phyloP scores from a whole-genome alignment of 2,888 invertebrate genomes.

The Thymelicus lineola region DNA sequence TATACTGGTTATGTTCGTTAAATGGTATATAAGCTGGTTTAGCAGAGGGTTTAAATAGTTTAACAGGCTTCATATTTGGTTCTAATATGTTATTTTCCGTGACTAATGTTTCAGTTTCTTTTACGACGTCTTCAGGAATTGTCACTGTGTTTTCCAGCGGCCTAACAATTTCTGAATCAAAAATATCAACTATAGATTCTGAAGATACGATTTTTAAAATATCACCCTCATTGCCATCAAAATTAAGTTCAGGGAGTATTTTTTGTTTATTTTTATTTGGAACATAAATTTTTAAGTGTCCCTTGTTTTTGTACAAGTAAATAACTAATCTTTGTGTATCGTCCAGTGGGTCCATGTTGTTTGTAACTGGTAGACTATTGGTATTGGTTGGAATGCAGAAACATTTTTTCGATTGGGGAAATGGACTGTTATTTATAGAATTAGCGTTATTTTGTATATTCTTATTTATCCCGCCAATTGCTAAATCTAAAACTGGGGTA shows the following conservation, averaged over 20 bases:
- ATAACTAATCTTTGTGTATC: conserved; percentile 59
- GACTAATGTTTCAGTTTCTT: not conserved
- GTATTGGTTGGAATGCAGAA: conserved; percentile 49
- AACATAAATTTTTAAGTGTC: conserved; percentile 53
- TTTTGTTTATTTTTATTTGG: conserved; percentile 60
- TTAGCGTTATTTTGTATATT: not conserved
- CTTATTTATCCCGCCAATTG: not conserved
- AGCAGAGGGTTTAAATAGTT: too few species aligned
- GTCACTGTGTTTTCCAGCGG: not conserved
- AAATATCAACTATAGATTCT: conserved; percentile 5
- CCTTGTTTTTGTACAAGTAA: conserved; percentile 56
- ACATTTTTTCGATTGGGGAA: conserved; percentile 46
- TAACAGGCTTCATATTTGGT: not conserved
- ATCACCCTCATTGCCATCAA: conserved; percentile 50
- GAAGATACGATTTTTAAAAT: conserved; percentile 39
- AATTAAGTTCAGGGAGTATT: conserved; percentile 59
- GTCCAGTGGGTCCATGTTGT: conserved; percentile 44
- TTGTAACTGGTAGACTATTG: conserved; percentile 42
- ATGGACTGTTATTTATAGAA: not conserved
- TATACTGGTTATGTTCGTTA: not conserved
- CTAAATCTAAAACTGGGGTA: not conserved
- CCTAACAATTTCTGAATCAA: not conserved
- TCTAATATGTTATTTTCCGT: not conserved
- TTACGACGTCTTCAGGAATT: not conserved
- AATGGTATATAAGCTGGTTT: not conserved